A percentile compares a stretch with the other conserved stretches of the same genome.
Conservation (phyloP, 2,888 invertebrate genomes). For the Melieria crassipennis region DNA sequence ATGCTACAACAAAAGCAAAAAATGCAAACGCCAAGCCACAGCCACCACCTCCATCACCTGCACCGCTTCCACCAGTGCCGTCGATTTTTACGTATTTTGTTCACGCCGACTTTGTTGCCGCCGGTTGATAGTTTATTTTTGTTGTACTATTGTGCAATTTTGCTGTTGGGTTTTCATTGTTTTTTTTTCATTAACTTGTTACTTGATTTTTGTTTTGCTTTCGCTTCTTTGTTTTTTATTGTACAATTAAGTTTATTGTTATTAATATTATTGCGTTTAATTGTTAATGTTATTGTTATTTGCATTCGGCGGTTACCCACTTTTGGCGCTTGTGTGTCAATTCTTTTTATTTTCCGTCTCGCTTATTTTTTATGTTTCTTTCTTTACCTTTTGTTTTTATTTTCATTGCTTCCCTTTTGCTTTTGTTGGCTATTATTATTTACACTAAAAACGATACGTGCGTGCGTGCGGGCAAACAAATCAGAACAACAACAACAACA, state of each 20-base stretch:
- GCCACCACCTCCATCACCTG: neutral
- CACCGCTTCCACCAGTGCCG: neutral
- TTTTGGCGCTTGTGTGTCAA: neutral
- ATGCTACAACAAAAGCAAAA: no score
- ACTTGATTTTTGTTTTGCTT: conserved; percentile 11
- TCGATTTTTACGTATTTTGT: no score
- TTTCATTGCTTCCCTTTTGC: no score
- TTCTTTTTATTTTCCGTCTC: neutral
- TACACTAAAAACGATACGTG: no score
- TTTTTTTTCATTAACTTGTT: neutral
- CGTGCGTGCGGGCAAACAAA: no score
- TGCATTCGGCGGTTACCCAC: conserved; percentile 36
- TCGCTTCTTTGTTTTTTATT: conserved; percentile 52
- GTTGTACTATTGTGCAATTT: no score
- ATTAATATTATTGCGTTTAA: conserved; percentile 54
- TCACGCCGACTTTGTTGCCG: conserved; percentile 38
- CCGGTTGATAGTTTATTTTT: no score
- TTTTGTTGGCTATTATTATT: no score
- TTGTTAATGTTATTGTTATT: conserved; percentile 55
- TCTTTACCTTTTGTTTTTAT: no score
- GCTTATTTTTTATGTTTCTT: conserved; percentile 6
- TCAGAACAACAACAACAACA: no score
- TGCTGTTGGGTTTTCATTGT: neutral
- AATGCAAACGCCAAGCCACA: no score
- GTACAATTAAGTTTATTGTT: conserved; percentile 60